Percentiles rank a stretch among this genome's conserved stretches.
These are phyloP conservation scores for Hyaena hyaena DNA, from an alignment of 2,113 vertebrate genomes.

Conservation along the genomic window DNA sequence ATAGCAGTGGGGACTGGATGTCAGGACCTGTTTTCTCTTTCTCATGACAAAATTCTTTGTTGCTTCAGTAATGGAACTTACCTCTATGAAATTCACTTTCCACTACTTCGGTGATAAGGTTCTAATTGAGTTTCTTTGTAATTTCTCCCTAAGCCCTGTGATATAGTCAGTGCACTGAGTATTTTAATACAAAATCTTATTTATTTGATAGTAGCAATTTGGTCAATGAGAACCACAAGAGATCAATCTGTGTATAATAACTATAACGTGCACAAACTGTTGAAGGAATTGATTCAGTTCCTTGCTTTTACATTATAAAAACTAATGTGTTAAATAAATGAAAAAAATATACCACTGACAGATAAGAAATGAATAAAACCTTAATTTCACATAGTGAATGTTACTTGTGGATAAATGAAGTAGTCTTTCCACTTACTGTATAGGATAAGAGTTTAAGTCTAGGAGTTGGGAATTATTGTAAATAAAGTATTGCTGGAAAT, in stretches of 20 bases:
- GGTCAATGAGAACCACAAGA: neutral
- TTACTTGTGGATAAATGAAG: neutral
- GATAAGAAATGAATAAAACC: neutral
- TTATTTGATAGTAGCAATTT: neutral
- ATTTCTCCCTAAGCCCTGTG: neutral
- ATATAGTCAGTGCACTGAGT: neutral
- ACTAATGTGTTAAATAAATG: neutral
- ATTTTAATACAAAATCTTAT: neutral
- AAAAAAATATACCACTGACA: neutral
- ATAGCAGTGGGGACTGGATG: no score
- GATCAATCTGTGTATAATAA: neutral
- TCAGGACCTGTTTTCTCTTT: neutral
- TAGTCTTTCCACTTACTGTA: neutral
- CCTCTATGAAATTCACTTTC: neutral
- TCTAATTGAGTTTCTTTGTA: neutral
- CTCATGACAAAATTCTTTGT: neutral
- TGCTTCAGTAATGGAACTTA: neutral
- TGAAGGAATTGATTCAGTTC: neutral
- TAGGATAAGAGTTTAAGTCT: neutral
- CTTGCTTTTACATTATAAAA: neutral
- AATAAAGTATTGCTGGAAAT: neutral
- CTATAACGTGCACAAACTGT: neutral
- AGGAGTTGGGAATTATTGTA: conserved; percentile 4
- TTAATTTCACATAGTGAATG: conserved; percentile 20
- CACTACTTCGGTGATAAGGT: neutral